A percentile compares a stretch with the other conserved stretches of the same genome.
phyloP scores from a whole-genome alignment of 2,888 invertebrate genomes.

The Eilema sororculum region DNA sequence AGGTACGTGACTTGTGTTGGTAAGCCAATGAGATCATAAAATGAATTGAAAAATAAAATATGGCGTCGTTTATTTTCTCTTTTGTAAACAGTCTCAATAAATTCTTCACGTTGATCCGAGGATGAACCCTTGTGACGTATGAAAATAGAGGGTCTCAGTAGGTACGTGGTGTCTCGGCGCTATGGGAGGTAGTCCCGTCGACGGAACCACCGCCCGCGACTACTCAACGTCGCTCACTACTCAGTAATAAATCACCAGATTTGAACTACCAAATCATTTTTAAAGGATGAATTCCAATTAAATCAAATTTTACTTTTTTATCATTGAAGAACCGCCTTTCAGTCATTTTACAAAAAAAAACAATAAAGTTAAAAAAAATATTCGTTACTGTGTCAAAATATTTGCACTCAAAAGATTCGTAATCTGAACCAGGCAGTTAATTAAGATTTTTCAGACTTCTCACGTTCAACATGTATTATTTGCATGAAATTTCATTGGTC shows the following conservation, averaged over 20 bases:
- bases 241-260: slow-evolving; percentile 37
- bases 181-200: slow-evolving; percentile 50
- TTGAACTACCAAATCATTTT: slow-evolving; percentile 39
- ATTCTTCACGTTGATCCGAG: slow-evolving; percentile 78
- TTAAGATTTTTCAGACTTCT: not conserved
- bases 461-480: not conserved
- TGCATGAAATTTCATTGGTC: not conserved
- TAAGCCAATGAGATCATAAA: slow-evolving; percentile 2
- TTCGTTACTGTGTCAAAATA: slow-evolving; percentile 18
- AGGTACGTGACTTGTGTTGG: not conserved
- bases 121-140: slow-evolving; percentile 76
- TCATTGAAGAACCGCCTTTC: too few species aligned
- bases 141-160: slow-evolving; percentile 71
- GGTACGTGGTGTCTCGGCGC: slow-evolving; percentile 57
- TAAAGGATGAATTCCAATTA: slow-evolving; percentile 27
- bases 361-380: slow-evolving; percentile 13
- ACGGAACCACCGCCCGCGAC: slow-evolving; percentile 37
- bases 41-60: slow-evolving; percentile 46
- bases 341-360: too few species aligned
- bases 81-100: slow-evolving; percentile 77
- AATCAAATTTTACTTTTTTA: too few species aligned
- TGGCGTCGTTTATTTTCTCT: slow-evolving; percentile 58
- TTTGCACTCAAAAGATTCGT: not conserved
- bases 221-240: slow-evolving; percentile 62
- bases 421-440: not conserved